Evolutionary conservation across 2,797 vertebrate species (phyloP), one percentile per base, ranked within the genome.

Genomic region (Pelobates cultripes): DNA sequence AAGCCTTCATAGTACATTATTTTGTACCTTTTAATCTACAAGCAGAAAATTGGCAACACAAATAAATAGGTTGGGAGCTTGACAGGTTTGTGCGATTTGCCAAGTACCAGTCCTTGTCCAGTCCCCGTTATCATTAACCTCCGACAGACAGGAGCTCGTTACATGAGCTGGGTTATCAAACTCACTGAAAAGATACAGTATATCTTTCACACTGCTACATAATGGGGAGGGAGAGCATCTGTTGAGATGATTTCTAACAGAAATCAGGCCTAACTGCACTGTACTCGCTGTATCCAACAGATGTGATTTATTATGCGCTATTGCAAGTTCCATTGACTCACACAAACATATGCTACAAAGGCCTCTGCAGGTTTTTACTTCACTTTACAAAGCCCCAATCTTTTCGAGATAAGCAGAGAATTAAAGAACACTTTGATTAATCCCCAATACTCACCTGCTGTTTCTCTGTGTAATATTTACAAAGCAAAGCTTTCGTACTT

Each of bases 301-400:
- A 78, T 51, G 67, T 81, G 73, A 81, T 81, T 70, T 61, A 75
- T 81, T 67, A 53, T 70, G 17, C 47, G 7, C 7, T 57, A 68
- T 53, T 67, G 63, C 13, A 82, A 64, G 67, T 72, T 45, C 3
- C 45, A 51, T 6, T 17, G 73, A 70, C 73, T 81, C 79, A 43
- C 4, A 63, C 55, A 70, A 72, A 66, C 68, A 82, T 66, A 81
- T 47, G 79, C 67, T 57, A 75, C 55, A 17, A n/a, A 55, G 63
- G 70, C 3, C 47, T 43, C 45, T 10, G 57, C 42, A 13, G 73
- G n/a, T 17, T 57, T 28, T 28, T 28, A 55, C 17, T 67, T 51
- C 12, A 64, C 64, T 69, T 72, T 42, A 55, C 9, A 55, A 73
- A 71, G 14, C 45, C 42, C 57, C 45, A 67, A 57, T 43, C 40